Evolutionary conservation across 2,797 vertebrate species (phyloP), one percentile per base, ranked within the genome.

Genomic region (Sciurus carolinensis): DNA sequence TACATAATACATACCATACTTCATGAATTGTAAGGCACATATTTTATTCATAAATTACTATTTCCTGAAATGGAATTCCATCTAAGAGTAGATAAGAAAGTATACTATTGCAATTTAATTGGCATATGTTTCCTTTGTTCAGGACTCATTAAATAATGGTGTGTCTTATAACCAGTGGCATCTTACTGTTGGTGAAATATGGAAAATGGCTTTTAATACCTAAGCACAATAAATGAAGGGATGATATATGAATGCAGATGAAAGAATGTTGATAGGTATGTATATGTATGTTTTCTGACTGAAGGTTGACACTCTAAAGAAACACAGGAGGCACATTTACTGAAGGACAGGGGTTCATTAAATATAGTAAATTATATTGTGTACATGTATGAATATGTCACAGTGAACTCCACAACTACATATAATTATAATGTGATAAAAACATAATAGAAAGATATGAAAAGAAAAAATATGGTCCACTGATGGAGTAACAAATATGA

Each of bases 71-170:
- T 52, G 10, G 14, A 96, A 77, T 90, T 92, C 14, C 1, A 82
- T 82, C 42, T 96, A 85, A 75, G 12, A 84, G 10, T 64, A 67
- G 18, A 88, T 88, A 95, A 86, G 52, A 79, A 92, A 77, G 4
- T 10, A 42, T 69, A 62, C 50, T 42, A 18, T 94, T 77, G n/a
- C 62, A 85, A 82, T 71, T 95, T 94, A 88, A 72, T 86, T 75
- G 5, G 7, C 14, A 11, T 67, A 36, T 82, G 1, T 82, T 47
- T 90, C 83, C 44, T 84, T 87, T 93, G 36, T 86, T 18, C 14
- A 15, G 26, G 36, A 82, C 33, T 94, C 77, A 42, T 75, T 84
- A 80, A 92, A 87, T 90, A 76, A 90, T 50, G 7, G 0, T 57
- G 0, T 18, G 8, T 81, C 36, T 87, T 88, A 39, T 11, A 76